These are phyloP conservation scores for Parochlus steinenii DNA, from an alignment of 2,888 invertebrate genomes.

Conservation along the genomic window DNA sequence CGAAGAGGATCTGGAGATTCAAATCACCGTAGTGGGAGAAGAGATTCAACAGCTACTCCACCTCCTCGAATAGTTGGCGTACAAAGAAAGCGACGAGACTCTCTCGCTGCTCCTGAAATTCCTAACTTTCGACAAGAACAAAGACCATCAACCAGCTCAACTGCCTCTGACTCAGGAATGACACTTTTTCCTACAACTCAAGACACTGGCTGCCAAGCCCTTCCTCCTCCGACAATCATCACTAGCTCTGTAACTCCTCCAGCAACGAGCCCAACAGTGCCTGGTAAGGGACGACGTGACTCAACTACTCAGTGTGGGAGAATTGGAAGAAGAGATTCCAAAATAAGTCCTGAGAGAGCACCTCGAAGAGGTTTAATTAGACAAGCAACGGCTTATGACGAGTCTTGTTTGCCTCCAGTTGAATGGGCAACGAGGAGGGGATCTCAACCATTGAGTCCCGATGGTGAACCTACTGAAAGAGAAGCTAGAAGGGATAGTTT, in stretches of 20 bases:
- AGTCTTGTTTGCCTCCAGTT: conserved; percentile 56
- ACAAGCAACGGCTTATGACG: conserved; percentile 80
- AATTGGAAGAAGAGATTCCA: conserved; percentile 45
- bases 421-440: conserved; percentile 46
- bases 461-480: conserved; percentile 51
- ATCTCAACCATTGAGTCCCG: conserved; percentile 71
- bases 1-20: conserved; percentile 51
- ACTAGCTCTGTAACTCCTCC: conserved; percentile 72
- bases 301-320: conserved; percentile 71
- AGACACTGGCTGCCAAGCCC: conserved; percentile 43
- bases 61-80: conserved; percentile 44
- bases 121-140: conserved; percentile 40
- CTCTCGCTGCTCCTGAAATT: conserved; percentile 35
- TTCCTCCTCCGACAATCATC: conserved; percentile 60
- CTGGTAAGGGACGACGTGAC: conserved; percentile 47
- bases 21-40: conserved; percentile 47
- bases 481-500: conserved; percentile 68
- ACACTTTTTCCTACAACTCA: conserved; percentile 34
- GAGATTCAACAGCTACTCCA: conserved; percentile 43
- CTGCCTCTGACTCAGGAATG: conserved; percentile 52
- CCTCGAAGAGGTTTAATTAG: conserved; percentile 45
- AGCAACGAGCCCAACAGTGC: conserved; percentile 57
- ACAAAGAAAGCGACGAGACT: conserved; percentile 38
- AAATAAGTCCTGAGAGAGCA: conserved; percentile 51
- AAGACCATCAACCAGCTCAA: conserved; percentile 53